Base-by-base conservation (phyloP, 2,888 invertebrate genomes). In the Antitype chi region DNA sequence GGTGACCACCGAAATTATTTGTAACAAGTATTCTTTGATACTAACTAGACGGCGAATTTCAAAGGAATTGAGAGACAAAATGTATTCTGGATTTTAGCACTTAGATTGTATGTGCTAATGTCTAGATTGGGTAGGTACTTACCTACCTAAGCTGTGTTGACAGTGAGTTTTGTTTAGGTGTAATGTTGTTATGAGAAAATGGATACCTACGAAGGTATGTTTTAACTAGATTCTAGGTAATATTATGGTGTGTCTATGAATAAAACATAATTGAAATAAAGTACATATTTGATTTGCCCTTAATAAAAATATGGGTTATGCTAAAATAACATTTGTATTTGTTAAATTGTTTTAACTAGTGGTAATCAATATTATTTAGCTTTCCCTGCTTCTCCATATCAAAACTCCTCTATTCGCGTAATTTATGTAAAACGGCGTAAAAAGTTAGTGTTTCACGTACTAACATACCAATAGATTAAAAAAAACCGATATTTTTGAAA, bases 1-100 rank as follows among this genome's bases (percentile, higher is more conserved):
- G 47, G 53, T 55, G 78, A 72, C 25, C 53, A 67, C n/a, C 20
- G 52, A 70, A 70, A 67, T 70, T 59, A 78, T 70, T 43, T 63
- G 62, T 49, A 67, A 67, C 52, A 43, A 68, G 38, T 59, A 25
- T 15, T 74, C 66, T 82, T 74, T 70, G 67, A 53, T 70, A 47
- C 20, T 63, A 20, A 28, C 38, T 67, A 62, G 28, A 20, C 43
- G 62, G 38, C 20, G 55, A n/a, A 47, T 49, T 62, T 70, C 57
- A 78, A 82, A 67, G 66, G 32, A 66, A 70, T 70, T 11, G 32
- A 11, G 20, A 17, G 13, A 68, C 32, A 23, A 62, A 67, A 70
- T 73, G 11, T 79, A 74, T 70, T 78, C 59, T 78, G 79, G 68
- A 81, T 80, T 80, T 76, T 81, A 84, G 74, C 81, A 84, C 74